Conservation (phyloP, 2,888 invertebrate genomes). For the Villa cingulata region DNA sequence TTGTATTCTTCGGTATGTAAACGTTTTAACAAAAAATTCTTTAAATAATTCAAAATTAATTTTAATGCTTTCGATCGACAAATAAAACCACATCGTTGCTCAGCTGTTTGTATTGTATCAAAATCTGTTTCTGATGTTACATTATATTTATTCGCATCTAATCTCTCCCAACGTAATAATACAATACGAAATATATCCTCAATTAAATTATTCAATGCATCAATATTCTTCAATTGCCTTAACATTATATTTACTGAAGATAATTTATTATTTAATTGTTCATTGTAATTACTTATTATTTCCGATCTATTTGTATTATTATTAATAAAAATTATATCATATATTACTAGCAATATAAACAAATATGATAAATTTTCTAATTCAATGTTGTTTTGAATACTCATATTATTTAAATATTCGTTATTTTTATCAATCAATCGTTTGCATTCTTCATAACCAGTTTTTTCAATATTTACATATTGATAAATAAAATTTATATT, state of each 20-base stretch:
- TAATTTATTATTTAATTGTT: constrained; percentile 19
- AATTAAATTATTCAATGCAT: constrained; percentile 24
- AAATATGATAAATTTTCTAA: constrained; percentile 26
- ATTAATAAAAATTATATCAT: constrained; percentile 23
- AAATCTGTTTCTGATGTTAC: constrained; percentile 11
- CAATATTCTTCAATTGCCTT: constrained; percentile 25
- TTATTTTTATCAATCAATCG: constrained; percentile 22
- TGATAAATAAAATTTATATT: constrained; percentile 8
- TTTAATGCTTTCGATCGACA: constrained; percentile 23
- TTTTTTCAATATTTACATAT: constrained; percentile 12
- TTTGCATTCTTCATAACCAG: constrained; percentile 23
- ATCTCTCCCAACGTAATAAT: constrained; percentile 31
- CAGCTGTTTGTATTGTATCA: constrained; percentile 12
- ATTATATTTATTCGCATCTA: constrained; percentile 11
- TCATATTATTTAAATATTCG: constrained; percentile 2
- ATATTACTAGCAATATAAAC: constrained; percentile 23
- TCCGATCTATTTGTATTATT: constrained; percentile 9
- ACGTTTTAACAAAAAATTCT: constrained; percentile 27
- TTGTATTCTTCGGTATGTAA: constrained; percentile 29
- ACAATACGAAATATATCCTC: constrained; percentile 29
- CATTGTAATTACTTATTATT: constrained; percentile 7
- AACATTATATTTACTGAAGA: constrained; percentile 22
- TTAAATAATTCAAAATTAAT: constrained; percentile 25
- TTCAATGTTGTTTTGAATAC: constrained; percentile 19
- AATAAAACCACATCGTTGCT: constrained; percentile 24